A percentile compares a stretch with the other conserved stretches of the same genome.
Conservation (phyloP, 2,797 vertebrate genomes). For the Pantherophis vulpinus region DNA sequence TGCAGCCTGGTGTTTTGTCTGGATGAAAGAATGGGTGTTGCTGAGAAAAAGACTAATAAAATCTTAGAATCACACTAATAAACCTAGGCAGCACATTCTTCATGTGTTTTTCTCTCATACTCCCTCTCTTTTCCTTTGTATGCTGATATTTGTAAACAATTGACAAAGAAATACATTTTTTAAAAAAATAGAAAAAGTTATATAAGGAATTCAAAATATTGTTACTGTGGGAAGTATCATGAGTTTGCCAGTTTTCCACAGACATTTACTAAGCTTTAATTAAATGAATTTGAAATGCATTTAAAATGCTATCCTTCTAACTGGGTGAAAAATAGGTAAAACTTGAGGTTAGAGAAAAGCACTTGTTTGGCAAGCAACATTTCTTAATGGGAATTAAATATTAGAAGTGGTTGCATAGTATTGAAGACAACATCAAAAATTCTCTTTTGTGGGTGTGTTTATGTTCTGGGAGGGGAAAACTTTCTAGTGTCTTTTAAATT, state of each 20-base stretch:
- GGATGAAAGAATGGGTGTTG: background rate
- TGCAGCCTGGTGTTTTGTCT: background rate
- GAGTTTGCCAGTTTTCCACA: background rate
- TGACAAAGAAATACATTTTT: background rate
- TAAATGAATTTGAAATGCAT: background rate
- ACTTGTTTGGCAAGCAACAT: background rate
- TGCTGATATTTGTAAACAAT: background rate
- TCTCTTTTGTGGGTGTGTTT: background rate
- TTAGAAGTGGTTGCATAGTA: background rate
- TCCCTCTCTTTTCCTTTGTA: background rate
- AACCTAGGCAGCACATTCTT: background rate
- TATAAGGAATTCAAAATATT: background rate
- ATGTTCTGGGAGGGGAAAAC: background rate
- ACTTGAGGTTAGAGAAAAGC: background rate
- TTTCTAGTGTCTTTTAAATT: background rate
- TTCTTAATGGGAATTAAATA: background rate
- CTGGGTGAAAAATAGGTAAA: conserved; percentile 1
- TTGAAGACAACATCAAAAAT: background rate
- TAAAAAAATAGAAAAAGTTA: background rate
- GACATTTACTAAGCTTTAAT: background rate
- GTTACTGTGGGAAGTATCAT: background rate
- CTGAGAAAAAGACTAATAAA: background rate
- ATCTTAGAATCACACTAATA: background rate
- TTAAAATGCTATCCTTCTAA: background rate
- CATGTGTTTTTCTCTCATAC: background rate